Evolutionary conservation across 30 jellyfish, hydroid and myxozoan species (phyloP), one percentile per base, ranked within the genome.

Genomic region (Aurelia coerulea): DNA sequence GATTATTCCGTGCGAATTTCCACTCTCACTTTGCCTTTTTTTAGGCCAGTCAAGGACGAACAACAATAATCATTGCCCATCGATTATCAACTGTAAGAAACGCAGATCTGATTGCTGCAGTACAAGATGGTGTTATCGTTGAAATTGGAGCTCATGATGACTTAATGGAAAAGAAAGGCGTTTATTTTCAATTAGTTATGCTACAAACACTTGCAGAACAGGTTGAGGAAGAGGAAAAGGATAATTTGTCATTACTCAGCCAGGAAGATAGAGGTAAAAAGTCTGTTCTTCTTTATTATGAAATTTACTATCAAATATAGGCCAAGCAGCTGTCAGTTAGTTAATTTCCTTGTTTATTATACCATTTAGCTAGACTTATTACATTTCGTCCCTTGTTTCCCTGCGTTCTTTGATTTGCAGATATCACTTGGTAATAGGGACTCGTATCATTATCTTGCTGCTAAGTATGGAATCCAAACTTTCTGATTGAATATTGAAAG

Each of bases 11-110:
- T 0, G 13, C 15, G 14, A 46, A 5, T 6, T 7, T 46, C 11
- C 0, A 9, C 56, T 9, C 13, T 4, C 6, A 9, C 56, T 46
- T 46, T 46, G 56, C 56, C 1, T 46, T 46, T 46, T 78, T 70
- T 39, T 73, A 95, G 99, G 99, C 97, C 78, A 90, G 99, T 54
- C 87, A 90, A 71, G 99, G 99, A 10, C 83, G 99, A 13, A 95
- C 99, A 54, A 95, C 99, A 9, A 75, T 95, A 0, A 90, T 95
- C 69, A 95, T 95, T 35, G 99, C 99, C 35, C 99, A 95, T 77
- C 96, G 99, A 34, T 78, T 95, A 56, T 95, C 99, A 16, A 95
- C 99, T 4, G 98, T 95, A 3, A 68, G 76, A 54, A 95, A 95
- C 67, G 99, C 99, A 7, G 98, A 90, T 69, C 31, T 73, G 70